phyloP scores from a whole-genome alignment of 2,797 vertebrate species.

The Mus caroli region DNA sequence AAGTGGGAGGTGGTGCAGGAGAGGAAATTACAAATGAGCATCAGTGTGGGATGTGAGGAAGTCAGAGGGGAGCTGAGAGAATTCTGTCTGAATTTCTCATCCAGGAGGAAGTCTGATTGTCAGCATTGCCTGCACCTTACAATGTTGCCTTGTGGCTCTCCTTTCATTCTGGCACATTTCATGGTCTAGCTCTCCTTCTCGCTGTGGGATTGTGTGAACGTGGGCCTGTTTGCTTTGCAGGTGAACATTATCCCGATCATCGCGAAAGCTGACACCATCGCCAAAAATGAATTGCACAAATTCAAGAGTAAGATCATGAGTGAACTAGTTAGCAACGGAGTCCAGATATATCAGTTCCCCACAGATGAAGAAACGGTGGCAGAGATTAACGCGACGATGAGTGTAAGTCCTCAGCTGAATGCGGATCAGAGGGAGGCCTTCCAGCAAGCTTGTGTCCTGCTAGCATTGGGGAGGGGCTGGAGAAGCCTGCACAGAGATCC shows the following conservation, averaged over 20 bases:
- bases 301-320: constrained; percentile 96
- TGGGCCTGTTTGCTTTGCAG: constrained; percentile 84
- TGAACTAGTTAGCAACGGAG: constrained; percentile 93
- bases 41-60: constrained; percentile 1
- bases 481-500: background rate
- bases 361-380: constrained; percentile 93
- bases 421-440: background rate
- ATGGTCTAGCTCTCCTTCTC: background rate
- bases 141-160: background rate
- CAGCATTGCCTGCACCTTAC: background rate
- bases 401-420: constrained; percentile 87
- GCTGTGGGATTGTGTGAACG: background rate
- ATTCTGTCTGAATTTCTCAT: background rate
- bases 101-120: background rate
- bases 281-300: constrained; percentile 93
- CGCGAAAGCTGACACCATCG: constrained; percentile 94
- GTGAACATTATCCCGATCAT: constrained; percentile 95
- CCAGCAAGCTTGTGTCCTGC: background rate
- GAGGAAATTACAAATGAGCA: constrained; percentile 74
- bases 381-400: constrained; percentile 94
- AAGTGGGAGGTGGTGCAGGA: background rate
- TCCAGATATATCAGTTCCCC: constrained; percentile 95
- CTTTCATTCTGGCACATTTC: background rate
- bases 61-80: constrained; percentile 35
- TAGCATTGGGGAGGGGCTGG: background rate